These are phyloP conservation scores for Drosophila meridionalis DNA, from an alignment of 2,888 invertebrate genomes.

Conservation along the genomic window DNA sequence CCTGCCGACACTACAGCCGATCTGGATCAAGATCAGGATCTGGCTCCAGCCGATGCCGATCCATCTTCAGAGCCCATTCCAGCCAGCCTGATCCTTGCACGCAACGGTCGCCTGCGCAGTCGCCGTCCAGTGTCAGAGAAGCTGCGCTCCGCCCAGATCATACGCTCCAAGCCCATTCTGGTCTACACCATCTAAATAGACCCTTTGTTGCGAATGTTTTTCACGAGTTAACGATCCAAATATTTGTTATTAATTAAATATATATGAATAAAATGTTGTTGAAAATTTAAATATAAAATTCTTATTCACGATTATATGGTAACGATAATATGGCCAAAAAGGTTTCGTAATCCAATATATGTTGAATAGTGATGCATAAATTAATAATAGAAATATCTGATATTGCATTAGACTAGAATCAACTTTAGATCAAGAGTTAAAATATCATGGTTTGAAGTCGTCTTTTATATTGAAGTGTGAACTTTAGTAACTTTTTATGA, in stretches of 20 bases:
- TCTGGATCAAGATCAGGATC: constrained; percentile 58
- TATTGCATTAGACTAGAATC: too few species aligned
- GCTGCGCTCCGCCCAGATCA: constrained; percentile 65
- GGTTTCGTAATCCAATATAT: too few species aligned
- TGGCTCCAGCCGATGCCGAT: constrained; percentile 34
- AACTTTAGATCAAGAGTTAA: too few species aligned
- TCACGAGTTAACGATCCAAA: constrained; percentile 37
- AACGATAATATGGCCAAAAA: background rate
- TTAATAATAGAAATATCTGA: too few species aligned
- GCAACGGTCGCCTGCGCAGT: constrained; percentile 59
- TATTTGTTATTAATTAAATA: constrained; percentile 37
- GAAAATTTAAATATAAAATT: background rate
- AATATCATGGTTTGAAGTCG: too few species aligned
- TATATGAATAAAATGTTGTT: constrained; percentile 32
- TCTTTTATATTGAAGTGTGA: too few species aligned
- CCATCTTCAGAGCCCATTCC: constrained; percentile 61
- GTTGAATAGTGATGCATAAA: background rate
- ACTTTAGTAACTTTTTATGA: too few species aligned
- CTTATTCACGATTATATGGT: too few species aligned
- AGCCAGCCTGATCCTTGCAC: constrained; percentile 68
- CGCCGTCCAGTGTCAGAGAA: constrained; percentile 62
- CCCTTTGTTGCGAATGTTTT: constrained; percentile 8
- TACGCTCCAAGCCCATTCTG: constrained; percentile 72
- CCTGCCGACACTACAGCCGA: constrained; percentile 38
- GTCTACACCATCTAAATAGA: constrained; percentile 68